Evolutionary conservation across 2,888 invertebrate species (phyloP).

Genomic region (Salticus scenicus): DNA sequence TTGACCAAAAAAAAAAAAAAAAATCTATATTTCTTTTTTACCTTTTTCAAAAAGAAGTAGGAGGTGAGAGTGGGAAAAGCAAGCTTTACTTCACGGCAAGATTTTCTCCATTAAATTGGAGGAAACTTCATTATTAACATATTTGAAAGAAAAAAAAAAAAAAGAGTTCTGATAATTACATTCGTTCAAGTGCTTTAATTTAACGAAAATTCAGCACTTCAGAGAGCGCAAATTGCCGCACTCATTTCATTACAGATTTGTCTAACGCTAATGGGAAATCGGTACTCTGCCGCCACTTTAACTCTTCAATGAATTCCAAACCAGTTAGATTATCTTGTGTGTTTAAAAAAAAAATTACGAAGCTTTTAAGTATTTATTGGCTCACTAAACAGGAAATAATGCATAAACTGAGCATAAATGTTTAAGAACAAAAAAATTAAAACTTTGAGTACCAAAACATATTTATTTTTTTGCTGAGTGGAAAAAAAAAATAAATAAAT

Average conservation of each 20-base stretch:
- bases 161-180: not conserved
- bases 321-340: not conserved
- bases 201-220: not conserved
- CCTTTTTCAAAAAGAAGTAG: too few relatives aligned
- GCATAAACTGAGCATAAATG: too few relatives aligned
- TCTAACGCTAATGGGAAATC: conserved; percentile 9
- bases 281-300: not conserved
- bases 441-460: too few relatives aligned
- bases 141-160: too few relatives aligned
- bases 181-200: not conserved
- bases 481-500: too few relatives aligned
- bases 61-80: too few relatives aligned
- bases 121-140: not conserved
- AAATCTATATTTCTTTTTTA: too few relatives aligned
- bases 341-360: too few relatives aligned
- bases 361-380: too few relatives aligned
- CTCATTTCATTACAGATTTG: not conserved
- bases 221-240: not conserved
- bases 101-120: not conserved
- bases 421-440: too few relatives aligned
- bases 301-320: not conserved
- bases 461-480: too few relatives aligned
- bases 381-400: too few relatives aligned
- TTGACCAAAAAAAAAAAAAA: not conserved
- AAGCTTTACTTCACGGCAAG: not conserved